Evolutionary conservation across 2,888 invertebrate species (phyloP).

Genomic region (Apotomis capreana): DNA sequence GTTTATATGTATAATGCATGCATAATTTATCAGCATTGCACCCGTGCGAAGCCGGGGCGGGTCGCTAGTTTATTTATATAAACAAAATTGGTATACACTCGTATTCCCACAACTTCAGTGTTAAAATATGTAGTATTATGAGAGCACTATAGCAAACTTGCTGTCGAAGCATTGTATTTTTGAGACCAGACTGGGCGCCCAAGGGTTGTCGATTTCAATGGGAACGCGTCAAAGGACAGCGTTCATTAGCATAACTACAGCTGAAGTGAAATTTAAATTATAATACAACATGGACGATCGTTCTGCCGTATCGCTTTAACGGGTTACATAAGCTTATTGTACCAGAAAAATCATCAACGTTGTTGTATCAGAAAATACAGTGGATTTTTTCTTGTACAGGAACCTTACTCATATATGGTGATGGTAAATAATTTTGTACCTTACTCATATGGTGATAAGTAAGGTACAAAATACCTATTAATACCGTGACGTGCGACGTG

Average conservation of each 20-base stretch:
- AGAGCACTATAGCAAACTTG: neutral
- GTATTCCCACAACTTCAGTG: too few relatives aligned
- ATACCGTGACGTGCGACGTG: too few relatives aligned
- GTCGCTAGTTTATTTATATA: too few relatives aligned
- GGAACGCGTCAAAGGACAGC: conserved; percentile 25
- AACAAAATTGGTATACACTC: too few relatives aligned
- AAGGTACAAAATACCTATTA: too few relatives aligned
- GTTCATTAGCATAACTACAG: conserved; percentile 32
- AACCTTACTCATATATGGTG: too few relatives aligned
- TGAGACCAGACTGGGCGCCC: conserved; percentile 6
- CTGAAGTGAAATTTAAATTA: conserved; percentile 27
- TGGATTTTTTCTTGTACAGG: neutral
- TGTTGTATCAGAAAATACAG: neutral
- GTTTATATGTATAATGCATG: too few relatives aligned
- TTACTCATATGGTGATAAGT: too few relatives aligned
- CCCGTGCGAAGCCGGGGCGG: too few relatives aligned
- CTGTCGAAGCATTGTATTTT: conserved; percentile 9
- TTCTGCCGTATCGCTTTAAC: conserved; percentile 3
- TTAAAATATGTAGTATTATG: too few relatives aligned
- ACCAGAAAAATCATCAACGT: conserved; percentile 3
- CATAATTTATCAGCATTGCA: too few relatives aligned
- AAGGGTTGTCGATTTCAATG: conserved; percentile 23
- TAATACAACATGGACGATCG: conserved; percentile 22
- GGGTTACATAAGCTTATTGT: conserved; percentile 4
- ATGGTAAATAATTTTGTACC: too few relatives aligned